These are phyloP conservation scores for Xenopus laevis DNA, from an alignment of 2,113 vertebrate genomes.

Conservation along the genomic window DNA sequence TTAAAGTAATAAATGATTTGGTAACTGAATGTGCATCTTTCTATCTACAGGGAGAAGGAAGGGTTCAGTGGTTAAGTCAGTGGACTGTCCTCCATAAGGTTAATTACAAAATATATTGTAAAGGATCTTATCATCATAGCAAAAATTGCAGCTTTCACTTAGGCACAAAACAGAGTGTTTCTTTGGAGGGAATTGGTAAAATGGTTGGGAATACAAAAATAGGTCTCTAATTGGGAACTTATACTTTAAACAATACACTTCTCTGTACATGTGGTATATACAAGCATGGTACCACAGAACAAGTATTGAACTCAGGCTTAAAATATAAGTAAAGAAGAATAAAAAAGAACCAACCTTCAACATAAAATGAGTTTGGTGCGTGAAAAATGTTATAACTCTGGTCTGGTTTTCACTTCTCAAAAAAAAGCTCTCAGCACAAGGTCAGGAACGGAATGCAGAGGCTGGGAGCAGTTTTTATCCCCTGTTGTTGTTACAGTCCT, in stretches of 20 bases:
- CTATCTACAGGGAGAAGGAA: neutral
- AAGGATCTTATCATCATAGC: too few species aligned
- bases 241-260: too few species aligned
- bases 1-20: slow-evolving; percentile 73
- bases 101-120: too few species aligned
- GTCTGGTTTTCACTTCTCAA: neutral
- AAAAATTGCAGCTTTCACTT: neutral
- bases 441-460: slow-evolving; percentile 24
- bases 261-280: too few species aligned
- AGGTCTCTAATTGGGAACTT: too few species aligned
- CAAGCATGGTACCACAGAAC: neutral
- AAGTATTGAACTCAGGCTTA: neutral
- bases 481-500: slow-evolving; percentile 12
- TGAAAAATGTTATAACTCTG: neutral
- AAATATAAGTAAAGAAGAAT: neutral
- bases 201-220: too few species aligned
- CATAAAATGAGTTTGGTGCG: too few species aligned
- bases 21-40: slow-evolving; percentile 53
- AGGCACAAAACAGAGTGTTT: neutral
- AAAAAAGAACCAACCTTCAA: too few species aligned
- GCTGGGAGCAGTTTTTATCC: slow-evolving; percentile 9
- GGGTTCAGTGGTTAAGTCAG: too few species aligned
- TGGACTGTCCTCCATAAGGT: too few species aligned
- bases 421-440: slow-evolving; percentile 3
- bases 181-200: too few species aligned